Percentiles rank a stretch among this genome's conserved stretches.
phyloP scores from a whole-genome alignment of 64 coral and sea anemone genomes.

The Orbicella faveolata region DNA sequence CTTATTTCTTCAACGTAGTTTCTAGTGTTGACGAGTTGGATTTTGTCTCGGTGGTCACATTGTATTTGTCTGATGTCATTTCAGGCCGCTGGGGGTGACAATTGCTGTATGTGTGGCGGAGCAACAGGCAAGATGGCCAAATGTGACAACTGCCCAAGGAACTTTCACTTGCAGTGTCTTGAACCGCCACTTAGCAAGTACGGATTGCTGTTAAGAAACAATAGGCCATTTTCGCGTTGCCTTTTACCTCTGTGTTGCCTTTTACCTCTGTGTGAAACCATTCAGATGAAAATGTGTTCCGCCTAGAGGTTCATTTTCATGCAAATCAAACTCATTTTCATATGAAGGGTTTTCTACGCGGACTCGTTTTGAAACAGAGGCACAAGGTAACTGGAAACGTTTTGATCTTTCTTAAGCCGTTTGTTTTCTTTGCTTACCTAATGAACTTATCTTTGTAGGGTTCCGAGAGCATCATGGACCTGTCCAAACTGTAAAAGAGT shows the following conservation, averaged over 20 bases:
- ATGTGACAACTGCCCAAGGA: slow-evolving; percentile 96
- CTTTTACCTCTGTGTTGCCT: too few relatives aligned
- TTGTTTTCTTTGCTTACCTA: background rate
- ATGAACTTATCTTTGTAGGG: slow-evolving; percentile 13
- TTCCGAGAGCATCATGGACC: slow-evolving; percentile 84
- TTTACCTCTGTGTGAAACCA: too few relatives aligned
- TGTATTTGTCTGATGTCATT: background rate
- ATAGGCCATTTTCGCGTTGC: too few relatives aligned
- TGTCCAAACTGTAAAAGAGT: slow-evolving; percentile 95
- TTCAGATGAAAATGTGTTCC: too few relatives aligned
- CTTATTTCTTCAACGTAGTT: too few relatives aligned
- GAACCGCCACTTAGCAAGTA: slow-evolving; percentile 96
- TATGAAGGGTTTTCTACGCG: too few relatives aligned
- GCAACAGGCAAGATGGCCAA: slow-evolving; percentile 82
- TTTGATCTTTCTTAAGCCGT: too few relatives aligned
- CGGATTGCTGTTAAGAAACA: background rate
- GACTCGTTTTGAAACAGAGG: too few relatives aligned
- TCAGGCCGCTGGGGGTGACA: slow-evolving; percentile 87
- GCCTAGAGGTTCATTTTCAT: too few relatives aligned
- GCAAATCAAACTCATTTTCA: too few relatives aligned
- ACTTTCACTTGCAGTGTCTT: slow-evolving; percentile 92
- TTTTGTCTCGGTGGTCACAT: background rate
- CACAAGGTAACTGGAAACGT: too few relatives aligned
- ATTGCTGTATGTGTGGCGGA: slow-evolving; percentile 93
- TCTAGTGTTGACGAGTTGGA: too few relatives aligned